Evolutionary conservation across 2,113 vertebrate species (phyloP), one percentile per base, ranked within the genome.

Genomic region (Sebastes fasciatus): DNA sequence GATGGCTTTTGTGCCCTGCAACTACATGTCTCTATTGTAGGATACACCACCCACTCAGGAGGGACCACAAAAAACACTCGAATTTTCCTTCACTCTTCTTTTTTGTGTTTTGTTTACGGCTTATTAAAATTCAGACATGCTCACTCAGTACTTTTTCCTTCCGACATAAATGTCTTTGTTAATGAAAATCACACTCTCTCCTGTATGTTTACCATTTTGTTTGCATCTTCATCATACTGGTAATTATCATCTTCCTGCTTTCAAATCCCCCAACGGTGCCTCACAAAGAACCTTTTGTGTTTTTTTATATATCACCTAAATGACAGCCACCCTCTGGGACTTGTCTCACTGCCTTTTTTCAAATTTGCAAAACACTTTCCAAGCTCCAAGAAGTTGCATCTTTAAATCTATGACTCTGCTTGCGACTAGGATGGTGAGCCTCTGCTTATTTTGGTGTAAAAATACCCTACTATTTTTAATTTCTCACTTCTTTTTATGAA

Each of bases 241-340:
- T 13, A 77, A 75, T 83, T 66, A 74, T 77, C 64, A 48, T 77
- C 5, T 17, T 80, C 49, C 19, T 86, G 26, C 19, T 40, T 70
- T 86, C 57, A 80, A 88, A 78, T 64, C 64, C 52, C 64, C 16
- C 49, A 80, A 79, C 52, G 23, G 75, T 65, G 68, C 78, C 68
- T 90, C 83, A 70, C 66, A 90, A 70, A 42, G 66, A 74, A 58
- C 8, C 75, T 65, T 34, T 77, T 76, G 69, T 85, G 73, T 70
- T 85, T 73, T 86, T 84, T 34, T 34, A 26, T 77, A 64, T 60
- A 68, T 77, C 63, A 6, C 55, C 21, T 77, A 83, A 84, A 70
- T 88, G 83, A 87, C 75, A 86, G 80, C 65, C 45, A 23, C 69
- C 83, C 81, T 76, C 68, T 55, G 78, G 74, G 80, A 90, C 52